These are phyloP conservation scores for Spodoptera litura DNA, from an alignment of 1,140 invertebrate species.

Conservation along the genomic window DNA sequence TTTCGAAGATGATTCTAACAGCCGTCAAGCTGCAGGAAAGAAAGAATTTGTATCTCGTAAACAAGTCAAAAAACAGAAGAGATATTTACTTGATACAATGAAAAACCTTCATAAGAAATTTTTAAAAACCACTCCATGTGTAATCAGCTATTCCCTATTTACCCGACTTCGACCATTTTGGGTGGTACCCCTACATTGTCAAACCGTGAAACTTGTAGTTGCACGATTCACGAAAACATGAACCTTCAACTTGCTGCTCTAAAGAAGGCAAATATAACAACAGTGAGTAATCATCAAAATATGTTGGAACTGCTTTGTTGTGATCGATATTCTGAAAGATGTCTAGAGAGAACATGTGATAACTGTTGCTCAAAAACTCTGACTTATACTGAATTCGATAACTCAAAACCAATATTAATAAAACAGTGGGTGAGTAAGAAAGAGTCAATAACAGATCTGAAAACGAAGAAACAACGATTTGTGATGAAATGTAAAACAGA, in stretches of 20 bases:
- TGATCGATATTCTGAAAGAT: constrained; percentile 51
- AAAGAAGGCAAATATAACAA: constrained; percentile 49
- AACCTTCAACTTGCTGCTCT: constrained; percentile 48
- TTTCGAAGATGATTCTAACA: constrained; percentile 31
- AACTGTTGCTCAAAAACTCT: constrained; percentile 40
- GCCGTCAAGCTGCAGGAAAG: constrained; percentile 22
- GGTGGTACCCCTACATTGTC: constrained; percentile 44
- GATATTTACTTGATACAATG: constrained; percentile 16
- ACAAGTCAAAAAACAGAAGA: constrained; percentile 24
- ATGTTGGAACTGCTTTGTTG: constrained; percentile 50
- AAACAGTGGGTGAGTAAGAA: constrained; percentile 45
- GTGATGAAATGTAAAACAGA: constrained; percentile 39
- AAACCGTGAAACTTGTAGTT: constrained; percentile 43
- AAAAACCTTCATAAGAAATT: constrained; percentile 48
- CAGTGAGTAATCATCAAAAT: constrained; percentile 49
- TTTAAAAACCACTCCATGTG: constrained; percentile 44
- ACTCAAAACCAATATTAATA: constrained; percentile 3
- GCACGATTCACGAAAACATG: constrained; percentile 35
- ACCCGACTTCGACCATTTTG: constrained; percentile 42
- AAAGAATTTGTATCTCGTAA: constrained; percentile 16
- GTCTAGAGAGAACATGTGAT: constrained; percentile 47
- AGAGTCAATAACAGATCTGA: constrained; percentile 41
- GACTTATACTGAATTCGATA: constrained; percentile 33
- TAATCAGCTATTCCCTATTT: constrained; percentile 46
- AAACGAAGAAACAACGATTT: constrained; percentile 43